Conservation (phyloP, 2,113 vertebrate species). For the rat (Rattus norvegicus) region GRCr8 NC_086019.1:160165501-160166000, state of each 20-base stretch:
- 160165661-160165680: constrained; percentile 28
- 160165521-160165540: constrained; percentile 79
- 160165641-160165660: constrained; percentile 5
- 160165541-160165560: constrained; percentile 81
- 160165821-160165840: neutral
- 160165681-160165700: constrained; percentile 20
- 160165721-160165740: neutral
- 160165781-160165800: neutral
- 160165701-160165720: constrained; percentile 47
- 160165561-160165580: constrained; percentile 80
- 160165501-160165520: constrained; percentile 79
- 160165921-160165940: neutral
- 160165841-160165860: neutral
- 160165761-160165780: neutral
- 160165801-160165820: neutral
- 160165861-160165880: neutral
- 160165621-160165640: constrained; percentile 58
- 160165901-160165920: too few relatives aligned
- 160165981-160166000: neutral
- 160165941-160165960: neutral
- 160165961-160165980: neutral
- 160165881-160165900: neutral
- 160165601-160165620: constrained; percentile 73
- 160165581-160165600: constrained; percentile 75
- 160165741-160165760: neutral